A percentile compares a stretch with the other conserved stretches of the same genome.
These are phyloP conservation scores for Bujurquina vittata DNA, from an alignment of 2,113 vertebrate genomes.

Conservation along the genomic window DNA sequence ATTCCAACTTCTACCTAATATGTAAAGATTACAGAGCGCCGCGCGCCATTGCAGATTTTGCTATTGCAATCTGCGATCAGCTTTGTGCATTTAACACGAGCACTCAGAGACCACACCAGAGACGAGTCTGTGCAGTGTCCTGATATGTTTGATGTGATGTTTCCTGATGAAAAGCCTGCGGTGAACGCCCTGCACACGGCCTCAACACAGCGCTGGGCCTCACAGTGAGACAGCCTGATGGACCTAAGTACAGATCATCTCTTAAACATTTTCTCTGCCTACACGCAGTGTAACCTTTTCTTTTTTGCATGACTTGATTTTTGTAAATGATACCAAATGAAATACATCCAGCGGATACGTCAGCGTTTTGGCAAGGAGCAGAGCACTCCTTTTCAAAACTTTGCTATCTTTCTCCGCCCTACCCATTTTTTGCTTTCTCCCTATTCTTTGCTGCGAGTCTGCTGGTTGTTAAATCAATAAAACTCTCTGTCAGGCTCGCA, in stretches of 20 bases:
- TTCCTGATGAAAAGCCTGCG: slow-evolving; percentile 39
- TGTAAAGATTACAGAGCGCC: background rate
- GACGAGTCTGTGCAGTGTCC: slow-evolving; percentile 12
- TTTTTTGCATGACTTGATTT: slow-evolving; percentile 48
- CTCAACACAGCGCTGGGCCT: slow-evolving; percentile 46
- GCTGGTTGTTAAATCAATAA: slow-evolving; percentile 93
- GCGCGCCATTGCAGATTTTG: background rate
- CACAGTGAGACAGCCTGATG: slow-evolving; percentile 34
- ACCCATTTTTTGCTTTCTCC: slow-evolving; percentile 72
- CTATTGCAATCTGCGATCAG: background rate
- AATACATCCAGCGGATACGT: slow-evolving; percentile 67
- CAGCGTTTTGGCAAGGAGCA: slow-evolving; percentile 59
- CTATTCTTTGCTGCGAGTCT: slow-evolving; percentile 77
- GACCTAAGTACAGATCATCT: slow-evolving; percentile 44
- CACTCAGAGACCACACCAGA: slow-evolving; percentile 9
- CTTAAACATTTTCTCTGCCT: slow-evolving; percentile 54
- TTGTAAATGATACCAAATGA: slow-evolving; percentile 67
- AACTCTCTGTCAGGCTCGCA: slow-evolving; percentile 91
- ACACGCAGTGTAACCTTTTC: background rate
- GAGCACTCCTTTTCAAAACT: slow-evolving; percentile 78
- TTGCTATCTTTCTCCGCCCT: slow-evolving; percentile 66
- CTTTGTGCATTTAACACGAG: background rate
- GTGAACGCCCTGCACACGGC: slow-evolving; percentile 50
- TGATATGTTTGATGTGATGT: slow-evolving; percentile 32
- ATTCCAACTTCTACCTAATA: slow-evolving; percentile 21